phyloP scores from a whole-genome alignment of 2,113 vertebrate genomes.

The Orientallactaga bullata region DNA sequence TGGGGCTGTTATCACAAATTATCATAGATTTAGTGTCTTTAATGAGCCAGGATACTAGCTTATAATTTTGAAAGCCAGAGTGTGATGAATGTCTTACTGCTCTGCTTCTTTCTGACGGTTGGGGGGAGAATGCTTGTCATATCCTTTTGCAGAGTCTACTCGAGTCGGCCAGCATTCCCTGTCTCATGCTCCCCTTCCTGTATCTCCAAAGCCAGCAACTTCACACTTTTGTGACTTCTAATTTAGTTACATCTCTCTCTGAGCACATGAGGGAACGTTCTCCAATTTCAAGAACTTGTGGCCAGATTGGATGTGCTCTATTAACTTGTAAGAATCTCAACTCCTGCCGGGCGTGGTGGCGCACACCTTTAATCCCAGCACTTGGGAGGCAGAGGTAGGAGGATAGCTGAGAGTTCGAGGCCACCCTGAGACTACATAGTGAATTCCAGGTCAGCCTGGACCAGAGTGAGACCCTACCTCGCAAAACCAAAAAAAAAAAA shows the following conservation, averaged over 20 bases:
- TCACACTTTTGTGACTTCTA: not conserved
- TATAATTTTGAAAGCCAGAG: too few relatives aligned
- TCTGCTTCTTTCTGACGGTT: not conserved
- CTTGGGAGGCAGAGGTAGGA: too few relatives aligned
- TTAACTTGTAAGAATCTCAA: not conserved
- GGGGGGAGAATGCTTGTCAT: not conserved
- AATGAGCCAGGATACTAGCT: not conserved
- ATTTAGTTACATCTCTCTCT: not conserved
- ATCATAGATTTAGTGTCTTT: not conserved
- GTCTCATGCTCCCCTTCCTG: not conserved
- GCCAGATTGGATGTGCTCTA: too few relatives aligned
- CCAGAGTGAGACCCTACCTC: too few relatives aligned
- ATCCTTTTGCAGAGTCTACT: not conserved
- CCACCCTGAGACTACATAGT: too few relatives aligned
- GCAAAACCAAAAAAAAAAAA: too few relatives aligned
- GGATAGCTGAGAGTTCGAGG: too few relatives aligned
- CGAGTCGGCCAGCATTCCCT: not conserved
- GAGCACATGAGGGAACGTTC: too few relatives aligned
- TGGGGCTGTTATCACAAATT: not conserved
- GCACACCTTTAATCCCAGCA: too few relatives aligned
- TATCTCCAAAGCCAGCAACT: not conserved
- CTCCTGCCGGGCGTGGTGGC: too few relatives aligned
- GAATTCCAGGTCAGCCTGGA: too few relatives aligned
- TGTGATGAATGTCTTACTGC: too few relatives aligned
- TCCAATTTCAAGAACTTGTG: not conserved